Evolutionary conservation across 2,797 vertebrate species (phyloP).

Genomic region (Limnodromus scolopaceus): DNA sequence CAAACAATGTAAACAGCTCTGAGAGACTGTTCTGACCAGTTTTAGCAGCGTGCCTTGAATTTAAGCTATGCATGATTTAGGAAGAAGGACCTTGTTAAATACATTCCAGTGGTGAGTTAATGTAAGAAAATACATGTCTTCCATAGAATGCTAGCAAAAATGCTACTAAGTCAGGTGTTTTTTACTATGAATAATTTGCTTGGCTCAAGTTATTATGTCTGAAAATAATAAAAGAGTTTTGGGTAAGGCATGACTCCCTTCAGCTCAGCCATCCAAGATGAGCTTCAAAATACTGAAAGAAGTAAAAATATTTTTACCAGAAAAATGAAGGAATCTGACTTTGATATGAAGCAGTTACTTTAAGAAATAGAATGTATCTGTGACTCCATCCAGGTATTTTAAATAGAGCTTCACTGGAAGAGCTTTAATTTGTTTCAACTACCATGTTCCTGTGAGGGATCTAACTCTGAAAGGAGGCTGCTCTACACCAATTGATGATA

Average conservation of each 20-base stretch:
- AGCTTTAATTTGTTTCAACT: not conserved
- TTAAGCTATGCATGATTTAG: conserved; percentile 7
- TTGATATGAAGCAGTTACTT: not conserved
- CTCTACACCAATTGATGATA: not conserved
- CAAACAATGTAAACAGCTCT: not conserved
- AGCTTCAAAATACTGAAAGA: not conserved
- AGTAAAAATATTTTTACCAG: not conserved
- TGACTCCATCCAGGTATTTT: not conserved
- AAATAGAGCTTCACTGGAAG: not conserved
- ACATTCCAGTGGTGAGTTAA: conserved; percentile 10
- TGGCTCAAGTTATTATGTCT: not conserved
- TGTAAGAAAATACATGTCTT: not conserved
- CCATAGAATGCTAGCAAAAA: not conserved
- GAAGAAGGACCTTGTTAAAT: conserved; percentile 31
- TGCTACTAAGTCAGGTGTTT: not conserved
- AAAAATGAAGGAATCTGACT: not conserved
- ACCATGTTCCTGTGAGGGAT: not conserved
- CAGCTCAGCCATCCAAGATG: not conserved
- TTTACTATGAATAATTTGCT: not conserved
- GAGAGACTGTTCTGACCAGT: not conserved
- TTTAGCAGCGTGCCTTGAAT: conserved; percentile 8
- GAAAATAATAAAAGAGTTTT: not conserved
- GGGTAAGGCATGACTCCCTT: not conserved
- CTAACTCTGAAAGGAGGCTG: not conserved
- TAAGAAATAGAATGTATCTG: not conserved